A percentile compares a stretch with the other conserved stretches of the same genome.
Conservation (phyloP, 2,113 vertebrate species). For the Oenanthe melanoleuca region DNA sequence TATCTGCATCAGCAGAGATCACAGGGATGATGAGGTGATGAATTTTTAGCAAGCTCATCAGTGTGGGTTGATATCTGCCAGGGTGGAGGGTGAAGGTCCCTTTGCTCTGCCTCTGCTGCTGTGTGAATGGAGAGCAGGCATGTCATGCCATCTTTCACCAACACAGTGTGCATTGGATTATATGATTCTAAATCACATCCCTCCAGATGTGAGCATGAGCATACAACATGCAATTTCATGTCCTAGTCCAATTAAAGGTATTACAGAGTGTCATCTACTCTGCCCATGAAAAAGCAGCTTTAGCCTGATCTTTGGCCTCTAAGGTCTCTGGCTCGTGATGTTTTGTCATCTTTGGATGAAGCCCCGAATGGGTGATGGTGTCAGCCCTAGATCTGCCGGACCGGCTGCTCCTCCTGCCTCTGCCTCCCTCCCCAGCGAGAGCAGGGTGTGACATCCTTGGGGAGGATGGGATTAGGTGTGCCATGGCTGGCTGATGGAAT, state of each 20-base stretch:
- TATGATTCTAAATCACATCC: background rate
- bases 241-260: background rate
- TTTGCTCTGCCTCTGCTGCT: background rate
- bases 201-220: background rate
- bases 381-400: background rate
- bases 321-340: background rate
- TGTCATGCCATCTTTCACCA: background rate
- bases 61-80: background rate
- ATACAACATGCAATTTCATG: background rate
- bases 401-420: background rate
- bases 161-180: background rate
- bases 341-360: background rate
- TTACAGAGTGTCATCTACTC: background rate
- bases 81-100: background rate
- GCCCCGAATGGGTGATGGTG: background rate
- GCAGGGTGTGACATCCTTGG: background rate
- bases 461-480: background rate
- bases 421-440: rapidly evolving
- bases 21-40: background rate
- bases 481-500: background rate
- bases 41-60: background rate
- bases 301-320: background rate
- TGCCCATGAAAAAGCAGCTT: background rate
- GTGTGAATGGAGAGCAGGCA: background rate
- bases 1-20: background rate